Base-by-base conservation (phyloP, 2,888 invertebrate species). In the Autographa gamma region DNA sequence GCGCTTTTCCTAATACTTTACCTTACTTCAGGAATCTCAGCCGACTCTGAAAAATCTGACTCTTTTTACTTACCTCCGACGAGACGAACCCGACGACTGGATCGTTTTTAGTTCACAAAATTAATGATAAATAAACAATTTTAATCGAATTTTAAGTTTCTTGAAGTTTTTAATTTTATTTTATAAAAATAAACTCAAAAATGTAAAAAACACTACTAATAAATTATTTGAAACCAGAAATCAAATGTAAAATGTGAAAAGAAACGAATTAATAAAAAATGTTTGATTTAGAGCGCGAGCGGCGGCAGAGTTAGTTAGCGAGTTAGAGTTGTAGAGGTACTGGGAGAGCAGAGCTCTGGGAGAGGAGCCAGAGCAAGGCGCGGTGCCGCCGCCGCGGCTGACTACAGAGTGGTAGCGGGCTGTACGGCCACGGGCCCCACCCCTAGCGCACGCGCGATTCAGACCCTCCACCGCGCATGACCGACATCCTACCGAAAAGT, bases 401-500 rank as follows among this genome's bases (percentile, higher is more conserved):
- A 93, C 93, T 93, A 89, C 91, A 90, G 93, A 95, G 85, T 96
- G 95, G 79, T 82, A 91, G 93, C 93, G 93, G 94, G 95, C 91
- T 86, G 94, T 89, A 90, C 91, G 80, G 88, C 84, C 73, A 69
- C 85, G 90, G 94, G 94, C 93, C 91, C 95, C 95, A 94, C 95
- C 95, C 95, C 94, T 93, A 86, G 91, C 93, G 95, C 93, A 92
- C 65, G 95, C 95, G 94, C 91, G 81, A 78, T 88, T 73, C 76
- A 64, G 78, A 68, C 64, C 78, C 84, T 56, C 88, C 88, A 90
- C 74, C 83, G 94, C 95, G 95, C 95, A 95, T 94, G 95, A 92
- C 92, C 92, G 90, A 92, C 94, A 92, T 93, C 95, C 95, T 93
- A 94, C 95, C 90, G 90, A 92, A 93, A 95, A 94, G 91, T 95